These are phyloP conservation scores for Onychomys arenicola DNA, from an alignment of 2,797 vertebrate species.

Conservation along the genomic window DNA sequence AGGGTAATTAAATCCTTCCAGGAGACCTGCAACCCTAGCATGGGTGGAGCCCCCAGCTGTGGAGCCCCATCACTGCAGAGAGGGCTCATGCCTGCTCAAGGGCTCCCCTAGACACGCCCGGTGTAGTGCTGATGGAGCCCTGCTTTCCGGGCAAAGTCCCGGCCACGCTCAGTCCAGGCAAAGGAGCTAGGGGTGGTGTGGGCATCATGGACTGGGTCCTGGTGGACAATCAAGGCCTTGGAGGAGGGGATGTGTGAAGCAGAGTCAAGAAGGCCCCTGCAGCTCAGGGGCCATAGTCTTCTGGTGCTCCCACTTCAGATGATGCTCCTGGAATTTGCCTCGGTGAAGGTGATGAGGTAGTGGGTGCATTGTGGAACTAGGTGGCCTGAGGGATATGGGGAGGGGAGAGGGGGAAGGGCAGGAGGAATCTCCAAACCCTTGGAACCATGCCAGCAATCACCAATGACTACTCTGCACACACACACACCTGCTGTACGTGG, in stretches of 20 bases:
- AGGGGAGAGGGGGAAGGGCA: conserved; percentile 11
- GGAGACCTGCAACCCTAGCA: neutral
- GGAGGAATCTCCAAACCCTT: conserved; percentile 9
- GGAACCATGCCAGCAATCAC: neutral
- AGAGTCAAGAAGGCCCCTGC: conserved; percentile 91
- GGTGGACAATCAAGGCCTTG: conserved; percentile 90
- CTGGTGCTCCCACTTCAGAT: conserved; percentile 93
- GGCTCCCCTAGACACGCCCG: conserved; percentile 80
- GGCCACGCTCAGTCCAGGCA: conserved; percentile 92
- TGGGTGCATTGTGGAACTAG: conserved; percentile 91
- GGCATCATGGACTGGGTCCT: conserved; percentile 88
- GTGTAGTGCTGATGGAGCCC: conserved; percentile 91
- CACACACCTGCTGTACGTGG: neutral
- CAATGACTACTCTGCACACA: neutral
- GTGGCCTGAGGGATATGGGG: conserved; percentile 84
- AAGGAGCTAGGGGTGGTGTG: conserved; percentile 83
- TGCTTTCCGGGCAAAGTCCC: conserved; percentile 91
- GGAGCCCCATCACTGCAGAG: neutral
- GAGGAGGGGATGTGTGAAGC: conserved; percentile 92
- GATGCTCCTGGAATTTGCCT: conserved; percentile 93
- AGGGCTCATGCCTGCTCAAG: conserved; percentile 14
- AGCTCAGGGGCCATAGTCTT: conserved; percentile 93
- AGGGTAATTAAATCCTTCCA: neutral
- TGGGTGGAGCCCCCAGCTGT: neutral
- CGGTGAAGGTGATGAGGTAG: conserved; percentile 93